Evolutionary conservation across 2,888 invertebrate genomes (phyloP).

Genomic region (Alitta virens): DNA sequence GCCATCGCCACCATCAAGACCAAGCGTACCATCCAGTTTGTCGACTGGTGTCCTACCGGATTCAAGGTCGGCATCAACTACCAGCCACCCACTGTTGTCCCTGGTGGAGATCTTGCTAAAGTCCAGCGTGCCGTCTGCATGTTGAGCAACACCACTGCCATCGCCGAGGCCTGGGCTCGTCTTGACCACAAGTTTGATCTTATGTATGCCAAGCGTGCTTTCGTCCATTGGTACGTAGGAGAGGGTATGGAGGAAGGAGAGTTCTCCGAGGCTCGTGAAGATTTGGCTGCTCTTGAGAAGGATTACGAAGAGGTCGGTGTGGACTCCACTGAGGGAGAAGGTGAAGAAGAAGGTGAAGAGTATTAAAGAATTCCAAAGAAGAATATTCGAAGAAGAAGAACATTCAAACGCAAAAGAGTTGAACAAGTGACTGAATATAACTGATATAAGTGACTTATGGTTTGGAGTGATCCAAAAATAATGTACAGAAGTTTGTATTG

Average conservation of each 20-base stretch:
- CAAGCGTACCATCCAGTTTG: slow-evolving; percentile 15
- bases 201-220: slow-evolving; percentile 16
- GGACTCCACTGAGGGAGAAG: slow-evolving; percentile 4
- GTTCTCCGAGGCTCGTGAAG: slow-evolving; percentile 16
- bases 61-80: slow-evolving; percentile 16
- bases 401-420: too few relatives aligned
- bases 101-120: slow-evolving; percentile 72
- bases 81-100: slow-evolving; percentile 14
- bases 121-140: slow-evolving; percentile 77
- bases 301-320: slow-evolving; percentile 13
- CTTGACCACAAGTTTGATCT: slow-evolving; percentile 16
- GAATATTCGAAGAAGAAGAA: too few relatives aligned
- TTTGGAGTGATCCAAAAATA: too few relatives aligned
- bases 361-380: too few relatives aligned
- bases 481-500: too few relatives aligned
- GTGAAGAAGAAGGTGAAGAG: slow-evolving; percentile 6
- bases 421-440: too few relatives aligned
- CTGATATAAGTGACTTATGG: too few relatives aligned
- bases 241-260: slow-evolving; percentile 16
- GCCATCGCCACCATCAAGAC: slow-evolving; percentile 16
- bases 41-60: slow-evolving; percentile 14
- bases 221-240: slow-evolving; percentile 14
- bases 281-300: slow-evolving; percentile 14
- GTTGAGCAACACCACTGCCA: slow-evolving; percentile 57
- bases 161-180: slow-evolving; percentile 17